Evolutionary conservation across 2,888 invertebrate species (phyloP).

Genomic region (Gortyna flavago): DNA sequence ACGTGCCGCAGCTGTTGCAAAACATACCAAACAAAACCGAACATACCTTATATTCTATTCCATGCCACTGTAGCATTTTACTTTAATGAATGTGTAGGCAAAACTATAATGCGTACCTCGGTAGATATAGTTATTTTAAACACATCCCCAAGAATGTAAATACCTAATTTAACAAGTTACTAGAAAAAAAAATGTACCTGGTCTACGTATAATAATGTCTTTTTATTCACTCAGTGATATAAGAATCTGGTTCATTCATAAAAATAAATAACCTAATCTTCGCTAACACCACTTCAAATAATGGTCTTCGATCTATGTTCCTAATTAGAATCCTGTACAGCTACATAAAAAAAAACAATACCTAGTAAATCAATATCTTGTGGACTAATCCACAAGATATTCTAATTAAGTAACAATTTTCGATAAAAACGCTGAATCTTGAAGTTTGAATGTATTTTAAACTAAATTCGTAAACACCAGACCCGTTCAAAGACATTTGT

Average conservation of each 20-base stretch:
- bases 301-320: neutral
- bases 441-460: neutral
- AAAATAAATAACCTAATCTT: neutral
- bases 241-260: conserved; percentile 5
- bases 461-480: conserved; percentile 1
- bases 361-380: neutral
- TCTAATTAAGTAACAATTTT: neutral
- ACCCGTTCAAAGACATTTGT: conserved; percentile 4
- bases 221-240: neutral
- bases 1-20: conserved; percentile 56
- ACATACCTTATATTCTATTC: conserved; percentile 6
- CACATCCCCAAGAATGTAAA: neutral
- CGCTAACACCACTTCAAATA: neutral
- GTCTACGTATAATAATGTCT: neutral
- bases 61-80: conserved; percentile 20
- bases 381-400: neutral
- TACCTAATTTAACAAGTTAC: neutral
- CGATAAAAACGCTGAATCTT: conserved; percentile 7
- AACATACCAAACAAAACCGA: conserved; percentile 13
- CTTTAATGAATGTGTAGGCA: neutral
- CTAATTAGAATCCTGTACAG: neutral
- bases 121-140: neutral
- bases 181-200: no score
- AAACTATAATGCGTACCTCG: neutral
- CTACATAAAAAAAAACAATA: neutral